Base-by-base conservation (phyloP, 2,888 invertebrate genomes). In the Agonum fuliginosum region DNA sequence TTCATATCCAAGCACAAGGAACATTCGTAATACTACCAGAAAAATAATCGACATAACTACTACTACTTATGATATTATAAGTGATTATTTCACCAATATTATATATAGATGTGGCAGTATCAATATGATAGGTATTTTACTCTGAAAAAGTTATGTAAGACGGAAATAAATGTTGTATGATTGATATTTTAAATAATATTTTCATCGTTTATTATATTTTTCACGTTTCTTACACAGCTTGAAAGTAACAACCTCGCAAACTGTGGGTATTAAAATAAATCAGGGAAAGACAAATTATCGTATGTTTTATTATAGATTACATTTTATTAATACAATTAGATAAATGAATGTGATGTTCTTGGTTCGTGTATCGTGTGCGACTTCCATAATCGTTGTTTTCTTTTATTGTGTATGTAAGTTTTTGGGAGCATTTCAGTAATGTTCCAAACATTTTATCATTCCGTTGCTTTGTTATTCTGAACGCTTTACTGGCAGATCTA, bases 351-450 rank as follows among this genome's bases (percentile, higher is more conserved):
- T 54, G 54, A 54, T 24, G 24, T 24, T 54, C 24, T 24, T 54
- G 12, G 22, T 54, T 54, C 12, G n/a, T 10, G 12, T 24, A 54
- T 43, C 48, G 70, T 70, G 70, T 70, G 70, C 41, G 67, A 67
- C 67, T 67, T 37, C 22, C 67, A 67, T 67, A 41, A 67, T 67
- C 67, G 41, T 67, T 67, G 67, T 62, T 62, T 54, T 62, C 41
- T 67, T 41, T 67, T 41, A 41, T 67, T 67, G 30, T 67, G 41
- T 67, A 27, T 71, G 48, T 17, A 48, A 48, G 48, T 71, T 51
- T 41, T 43, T 10, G 67, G 41, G 22, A 67, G 37, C 37, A 41
- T 67, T 67, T 67, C 19, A 41, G 22, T 41, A 41, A 41, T 41
- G 34, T 30, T 62, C 19, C 8, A 10, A 67, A 67, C 41, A 41